Evolutionary conservation across 2,888 invertebrate species (phyloP), one percentile per base, ranked within the genome.

Genomic region (Trichopria drosophilae): DNA sequence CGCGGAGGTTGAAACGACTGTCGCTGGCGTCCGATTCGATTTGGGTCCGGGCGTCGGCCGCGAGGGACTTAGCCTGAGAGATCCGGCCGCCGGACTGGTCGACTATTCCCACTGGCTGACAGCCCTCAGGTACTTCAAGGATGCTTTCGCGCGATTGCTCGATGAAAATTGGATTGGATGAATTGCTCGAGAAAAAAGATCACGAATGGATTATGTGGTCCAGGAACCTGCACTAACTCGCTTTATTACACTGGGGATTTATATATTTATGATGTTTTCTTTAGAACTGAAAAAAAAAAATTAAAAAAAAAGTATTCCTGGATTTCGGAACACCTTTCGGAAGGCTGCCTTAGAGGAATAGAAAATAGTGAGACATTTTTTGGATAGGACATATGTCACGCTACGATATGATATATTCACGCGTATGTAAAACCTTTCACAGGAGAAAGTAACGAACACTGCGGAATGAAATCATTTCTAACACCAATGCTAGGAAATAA

Each of bases 91-190:
- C 65, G 81, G 81, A 71, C 74, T 80, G 63, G 76, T 81, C 73
- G 79, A 81, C 72, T 82, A 82, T 76, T 80, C 79, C 67, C 78
- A 80, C 68, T 82, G 82, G 82, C 78, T 80, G 68, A 79, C 75
- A 66, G 73, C 76, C 73, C 69, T 77, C 76, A 78, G 78, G 78
- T 78, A 79, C 76, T n/a, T n/a, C n/a, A 66, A 58, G 66, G 65
- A 68, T 64, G 68, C 66, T 67, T 69, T 65, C 62, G 62, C 64
- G 63, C 55, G 57, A 50, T 62, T 60, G 55, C 55, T 53, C 45
- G 58, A 58, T 58, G 51, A 41, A 44, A n/a, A n/a, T 44, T 53
- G 51, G 51, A 47, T 50, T 41, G 50, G 56, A 40, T 53, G 47
- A 52, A 13, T 41, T 55, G 50, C 52, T 51, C 53, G 55, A 58